A percentile compares a stretch with the other conserved stretches of the same genome.
Evolutionary conservation across 2,797 vertebrate species (phyloP).

Genomic region (Enteromius mattozi): DNA sequence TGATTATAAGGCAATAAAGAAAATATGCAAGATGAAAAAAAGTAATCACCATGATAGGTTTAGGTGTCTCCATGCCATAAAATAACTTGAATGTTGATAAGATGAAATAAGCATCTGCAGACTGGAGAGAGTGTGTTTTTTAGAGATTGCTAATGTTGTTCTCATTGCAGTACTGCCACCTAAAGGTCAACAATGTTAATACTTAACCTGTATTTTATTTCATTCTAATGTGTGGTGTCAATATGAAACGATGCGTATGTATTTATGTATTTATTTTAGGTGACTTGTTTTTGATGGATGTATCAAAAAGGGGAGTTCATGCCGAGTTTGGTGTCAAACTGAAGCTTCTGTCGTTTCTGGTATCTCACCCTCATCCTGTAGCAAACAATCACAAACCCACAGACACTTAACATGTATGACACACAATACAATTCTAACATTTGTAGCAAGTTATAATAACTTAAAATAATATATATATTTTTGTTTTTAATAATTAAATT

Average conservation of each 20-base stretch:
- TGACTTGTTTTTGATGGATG: not conserved
- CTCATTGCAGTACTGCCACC: slow-evolving; percentile 34
- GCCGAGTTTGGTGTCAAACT: slow-evolving; percentile 78
- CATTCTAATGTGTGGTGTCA: not conserved
- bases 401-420: not conserved
- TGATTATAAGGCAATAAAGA: not conserved
- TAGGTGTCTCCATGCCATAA: not conserved
- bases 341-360: slow-evolving; percentile 77
- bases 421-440: not conserved
- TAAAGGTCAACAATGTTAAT: not conserved
- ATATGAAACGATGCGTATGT: not conserved
- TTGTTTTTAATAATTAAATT: not conserved
- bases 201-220: not conserved
- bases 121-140: not conserved
- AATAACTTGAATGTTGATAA: not conserved
- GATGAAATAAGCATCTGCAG: not conserved
- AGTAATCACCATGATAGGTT: not conserved
- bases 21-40: not conserved
- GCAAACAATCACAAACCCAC: slow-evolving; percentile 61
- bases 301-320: slow-evolving; percentile 64
- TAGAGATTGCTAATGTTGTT: not conserved
- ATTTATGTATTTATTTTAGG: not conserved
- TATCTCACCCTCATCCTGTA: slow-evolving; percentile 71
- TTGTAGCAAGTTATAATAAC: not conserved
- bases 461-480: not conserved